Percentiles rank a stretch among this genome's conserved stretches.
phyloP scores from a whole-genome alignment of 37 sponge, comb jelly and placozoan genomes.

The Spongilla lacustris region DNA sequence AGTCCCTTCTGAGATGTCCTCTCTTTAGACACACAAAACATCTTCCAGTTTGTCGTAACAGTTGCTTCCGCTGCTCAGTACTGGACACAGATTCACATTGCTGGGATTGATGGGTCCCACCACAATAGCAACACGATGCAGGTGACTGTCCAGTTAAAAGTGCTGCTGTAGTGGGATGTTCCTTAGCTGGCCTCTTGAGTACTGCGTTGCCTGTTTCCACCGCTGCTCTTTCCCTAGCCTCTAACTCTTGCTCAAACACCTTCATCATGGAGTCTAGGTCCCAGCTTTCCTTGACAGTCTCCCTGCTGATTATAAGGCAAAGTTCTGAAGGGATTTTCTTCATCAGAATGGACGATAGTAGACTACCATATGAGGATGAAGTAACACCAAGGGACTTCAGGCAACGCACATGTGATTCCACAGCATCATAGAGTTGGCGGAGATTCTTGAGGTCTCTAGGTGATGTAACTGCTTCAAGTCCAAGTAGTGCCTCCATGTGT shows the following conservation, averaged over 20 bases:
- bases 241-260: not conserved
- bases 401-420: slow-evolving; percentile 11
- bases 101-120: slow-evolving; percentile 22
- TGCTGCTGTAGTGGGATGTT: slow-evolving; percentile 12
- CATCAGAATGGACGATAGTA: slow-evolving; percentile 12
- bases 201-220: too few species aligned
- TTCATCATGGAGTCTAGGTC: slow-evolving; percentile 15
- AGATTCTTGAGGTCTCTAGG: slow-evolving; percentile 12
- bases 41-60: slow-evolving; percentile 39
- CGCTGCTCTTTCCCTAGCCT: slow-evolving; percentile 33
- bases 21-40: slow-evolving; percentile 51
- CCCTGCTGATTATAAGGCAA: slow-evolving; percentile 19
- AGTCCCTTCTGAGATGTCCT: slow-evolving; percentile 28
- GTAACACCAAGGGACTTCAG: slow-evolving; percentile 26
- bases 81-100: slow-evolving; percentile 7
- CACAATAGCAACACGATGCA: slow-evolving; percentile 33
- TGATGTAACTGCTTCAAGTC: slow-evolving; percentile 10
- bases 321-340: slow-evolving; percentile 8
- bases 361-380: slow-evolving; percentile 23
- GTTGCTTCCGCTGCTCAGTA: slow-evolving; percentile 18
- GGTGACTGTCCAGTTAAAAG: slow-evolving; percentile 6
- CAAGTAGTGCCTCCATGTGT: slow-evolving; percentile 34
- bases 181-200: slow-evolving; percentile 1
- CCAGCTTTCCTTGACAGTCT: slow-evolving; percentile 16
- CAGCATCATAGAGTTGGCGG: slow-evolving; percentile 8